Evolutionary conservation across 1,140 invertebrate genomes (phyloP).

Genomic region (Drosophila orena): DNA sequence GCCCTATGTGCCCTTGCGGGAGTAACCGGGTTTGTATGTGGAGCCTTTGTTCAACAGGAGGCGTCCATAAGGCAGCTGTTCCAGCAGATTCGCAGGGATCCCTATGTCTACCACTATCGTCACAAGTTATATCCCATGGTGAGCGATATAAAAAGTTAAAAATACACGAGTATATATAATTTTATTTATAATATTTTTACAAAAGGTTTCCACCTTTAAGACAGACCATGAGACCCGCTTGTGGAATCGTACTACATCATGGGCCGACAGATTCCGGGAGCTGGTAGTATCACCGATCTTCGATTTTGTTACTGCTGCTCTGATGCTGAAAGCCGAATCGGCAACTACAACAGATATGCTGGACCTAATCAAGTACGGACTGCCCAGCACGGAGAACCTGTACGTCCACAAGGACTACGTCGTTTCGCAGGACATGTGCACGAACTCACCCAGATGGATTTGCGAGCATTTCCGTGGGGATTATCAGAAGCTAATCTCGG

Average conservation of each 20-base stretch:
- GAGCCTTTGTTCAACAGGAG: slow-evolving; percentile 64
- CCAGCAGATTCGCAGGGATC: slow-evolving; percentile 47
- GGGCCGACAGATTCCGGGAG: slow-evolving; percentile 47
- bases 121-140: slow-evolving; percentile 65
- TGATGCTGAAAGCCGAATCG: slow-evolving; percentile 27
- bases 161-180: no score
- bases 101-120: slow-evolving; percentile 55
- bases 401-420: slow-evolving; percentile 66
- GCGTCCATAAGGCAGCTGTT: slow-evolving; percentile 46
- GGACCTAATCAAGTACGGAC: slow-evolving; percentile 59
- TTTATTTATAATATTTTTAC: neutral
- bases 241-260: slow-evolving; percentile 34
- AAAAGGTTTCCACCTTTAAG: slow-evolving; percentile 57
- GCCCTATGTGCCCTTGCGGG: slow-evolving; percentile 49
- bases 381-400: slow-evolving; percentile 59
- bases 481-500: slow-evolving; percentile 26
- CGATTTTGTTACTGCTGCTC: slow-evolving; percentile 29
- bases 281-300: slow-evolving; percentile 32
- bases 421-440: slow-evolving; percentile 56
- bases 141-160: slow-evolving; percentile 1
- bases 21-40: slow-evolving; percentile 57
- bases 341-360: slow-evolving; percentile 32
- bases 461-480: slow-evolving; percentile 60
- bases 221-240: slow-evolving; percentile 60
- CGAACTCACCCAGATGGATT: slow-evolving; percentile 54